Evolutionary conservation across 2,113 vertebrate genomes (phyloP), one percentile per base, ranked within the genome.

Genomic region (Phaethon lepturus): DNA sequence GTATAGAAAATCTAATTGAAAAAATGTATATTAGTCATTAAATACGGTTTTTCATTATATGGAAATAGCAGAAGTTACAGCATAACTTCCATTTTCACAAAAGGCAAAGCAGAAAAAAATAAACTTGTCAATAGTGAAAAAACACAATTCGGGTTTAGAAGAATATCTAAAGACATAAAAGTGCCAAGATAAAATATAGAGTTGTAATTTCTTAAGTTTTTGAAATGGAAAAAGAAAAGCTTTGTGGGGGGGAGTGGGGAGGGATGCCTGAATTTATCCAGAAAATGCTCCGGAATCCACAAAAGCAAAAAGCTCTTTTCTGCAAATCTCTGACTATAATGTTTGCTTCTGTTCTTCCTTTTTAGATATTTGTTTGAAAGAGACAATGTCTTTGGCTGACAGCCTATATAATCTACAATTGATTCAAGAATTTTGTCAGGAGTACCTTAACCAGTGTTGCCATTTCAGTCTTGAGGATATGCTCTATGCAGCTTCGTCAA

Each of bases 381-480:
- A 99, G 91, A 99, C 98, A 49, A 99, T 99, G 99, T 99, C 99
- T 44, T 97, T 99, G 98, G 99, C 99, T 9, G 99, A 99, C 95
- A 99, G 99, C 60, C 98, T 99, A 23, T 99, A 99, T 97, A 99
- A 99, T 95, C 98, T 99, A 26, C 99, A 99, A 85, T 90, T 99
- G 95, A 98, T 99, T 69, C 99, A 99, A 97, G 99, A 99, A 71
- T 99, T 99, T 98, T 99, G 99, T 97, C 99, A 98, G 92, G 99
- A 99, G 87, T 99, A 99, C 94, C 98, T 99, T 95, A 99, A 98
- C 96, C 98, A 93, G 96, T 99, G 99, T 97, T 99, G 99, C 97
- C 99, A 99, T 98, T 99, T 99, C 97, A 98, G 97, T 90, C 98
- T 99, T 92, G 99, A 99, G 97, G 99, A 99, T 96, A 99, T 99